Percentiles rank a stretch among this genome's conserved stretches.
Conservation (phyloP, 2,797 vertebrate species). For the Pantherophis alleghaniensis region DNA sequence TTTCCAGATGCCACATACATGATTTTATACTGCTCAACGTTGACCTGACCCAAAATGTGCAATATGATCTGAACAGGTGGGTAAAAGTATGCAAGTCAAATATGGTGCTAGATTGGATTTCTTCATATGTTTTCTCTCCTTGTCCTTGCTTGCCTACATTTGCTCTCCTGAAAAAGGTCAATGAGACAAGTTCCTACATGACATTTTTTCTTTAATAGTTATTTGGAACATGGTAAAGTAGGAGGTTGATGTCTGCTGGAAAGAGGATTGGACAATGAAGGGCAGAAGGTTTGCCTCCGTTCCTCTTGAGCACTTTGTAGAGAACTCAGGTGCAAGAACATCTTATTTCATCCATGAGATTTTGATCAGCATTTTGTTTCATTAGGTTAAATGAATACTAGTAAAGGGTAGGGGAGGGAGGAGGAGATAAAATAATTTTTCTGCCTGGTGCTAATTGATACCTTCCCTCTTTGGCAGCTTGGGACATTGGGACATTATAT, state of each 20-base stretch:
- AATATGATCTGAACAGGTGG: constrained; percentile 96
- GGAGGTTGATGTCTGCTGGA: not conserved
- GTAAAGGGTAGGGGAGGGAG: not conserved
- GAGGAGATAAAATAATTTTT: not conserved
- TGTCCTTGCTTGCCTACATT: not conserved
- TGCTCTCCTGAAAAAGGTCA: not conserved
- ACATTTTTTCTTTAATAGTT: not conserved
- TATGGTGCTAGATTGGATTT: not conserved
- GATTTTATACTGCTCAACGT: constrained; percentile 93
- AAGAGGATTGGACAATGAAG: not conserved
- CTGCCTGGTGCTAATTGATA: not conserved
- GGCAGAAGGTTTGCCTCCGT: not conserved
- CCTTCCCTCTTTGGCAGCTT: not conserved
- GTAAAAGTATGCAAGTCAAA: constrained; percentile 24
- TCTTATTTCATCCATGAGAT: not conserved
- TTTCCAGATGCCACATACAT: constrained; percentile 91
- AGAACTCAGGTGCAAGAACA: not conserved
- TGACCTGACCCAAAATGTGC: constrained; percentile 95
- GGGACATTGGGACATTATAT: not conserved
- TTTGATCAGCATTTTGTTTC: not conserved
- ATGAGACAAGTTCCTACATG: not conserved
- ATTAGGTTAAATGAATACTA: not conserved
- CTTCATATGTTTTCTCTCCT: not conserved
- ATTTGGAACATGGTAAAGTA: not conserved
- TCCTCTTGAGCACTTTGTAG: not conserved